Base-by-base conservation (phyloP, 2,888 invertebrate species). In the Pseudoips prasinana region DNA sequence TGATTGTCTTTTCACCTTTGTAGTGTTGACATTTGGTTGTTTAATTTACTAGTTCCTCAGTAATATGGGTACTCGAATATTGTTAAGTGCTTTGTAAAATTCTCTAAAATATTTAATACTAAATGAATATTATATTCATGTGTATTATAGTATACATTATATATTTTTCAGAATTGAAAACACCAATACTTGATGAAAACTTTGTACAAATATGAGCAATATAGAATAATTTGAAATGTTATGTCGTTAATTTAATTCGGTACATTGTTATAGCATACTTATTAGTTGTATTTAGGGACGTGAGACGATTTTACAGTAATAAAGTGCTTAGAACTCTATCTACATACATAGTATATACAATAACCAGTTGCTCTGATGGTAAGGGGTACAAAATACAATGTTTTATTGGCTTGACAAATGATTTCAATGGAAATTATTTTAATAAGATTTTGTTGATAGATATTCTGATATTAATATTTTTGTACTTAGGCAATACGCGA, bases 201-300 rank as follows among this genome's bases (percentile, higher is more conserved):
- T 84, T 86, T 87, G 88, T 88, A 88, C 88, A 88, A 88, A 87
- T 70, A 83, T 73, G 76, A 88, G 88, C 88, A 88, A 88, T 88
- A 88, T 88, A 87, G 83, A 58, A 73, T 75, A 75, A 78, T 73
- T 81, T 80, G 64, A 73, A 77, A 63, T 62, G 60, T 60, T 74
- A 78, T 67, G 62, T 76, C 69, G 75, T 81, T 82, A 74, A 72
- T 79, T 80, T 81, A 75, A 76, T 73, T 80, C 56, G 60, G 65
- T 64, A 70, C 64, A 79, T 79, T 85, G 80, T 78, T 84, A 84
- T 75, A 81, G 71, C 60, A 66, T 73, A 73, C 58, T 54, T 62
- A 73, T 76, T 78, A 79, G 74, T 77, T 76, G 64, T 80, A 77
- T 70, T 69, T 73, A 77, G 65, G n/a, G n/a, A 66, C 51, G 60